These are phyloP conservation scores for Onychostoma macrolepis DNA, from an alignment of 2,113 vertebrate genomes.

Conservation along the genomic window DNA sequence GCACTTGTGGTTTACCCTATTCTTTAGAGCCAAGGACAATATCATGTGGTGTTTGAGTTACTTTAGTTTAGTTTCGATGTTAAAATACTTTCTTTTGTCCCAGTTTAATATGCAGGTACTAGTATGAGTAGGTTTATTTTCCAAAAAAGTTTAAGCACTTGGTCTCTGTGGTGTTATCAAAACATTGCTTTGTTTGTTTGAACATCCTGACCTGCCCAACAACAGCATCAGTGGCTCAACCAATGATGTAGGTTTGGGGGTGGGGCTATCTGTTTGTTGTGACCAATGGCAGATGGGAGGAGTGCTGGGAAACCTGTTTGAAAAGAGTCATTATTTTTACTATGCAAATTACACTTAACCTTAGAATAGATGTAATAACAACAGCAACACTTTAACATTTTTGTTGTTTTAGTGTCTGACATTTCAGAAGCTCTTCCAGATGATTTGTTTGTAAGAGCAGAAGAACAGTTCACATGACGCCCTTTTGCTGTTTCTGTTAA, in stretches of 20 bases:
- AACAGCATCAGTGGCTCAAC: background rate
- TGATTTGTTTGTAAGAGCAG: background rate
- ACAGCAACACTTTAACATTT: background rate
- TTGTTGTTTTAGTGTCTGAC: background rate
- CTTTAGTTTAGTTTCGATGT: background rate
- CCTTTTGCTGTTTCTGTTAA: background rate
- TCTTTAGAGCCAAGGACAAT: slow-evolving; percentile 27
- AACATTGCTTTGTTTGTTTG: background rate
- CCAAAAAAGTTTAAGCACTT: background rate
- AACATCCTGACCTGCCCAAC: background rate
- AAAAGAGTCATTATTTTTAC: background rate
- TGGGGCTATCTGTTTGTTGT: background rate
- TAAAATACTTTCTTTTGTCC: background rate
- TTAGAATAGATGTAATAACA: background rate
- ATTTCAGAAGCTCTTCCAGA: background rate
- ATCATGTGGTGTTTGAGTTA: background rate
- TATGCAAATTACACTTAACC: background rate
- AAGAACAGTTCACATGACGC: slow-evolving; percentile 3
- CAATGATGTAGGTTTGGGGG: background rate
- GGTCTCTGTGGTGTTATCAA: background rate
- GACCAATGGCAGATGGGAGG: background rate
- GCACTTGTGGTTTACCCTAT: slow-evolving; percentile 62
- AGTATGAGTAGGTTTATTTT: background rate
- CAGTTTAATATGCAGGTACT: background rate
- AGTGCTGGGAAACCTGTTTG: background rate